Conservation (phyloP, 1,140 invertebrate genomes). For the Whitmania pigra region DNA sequence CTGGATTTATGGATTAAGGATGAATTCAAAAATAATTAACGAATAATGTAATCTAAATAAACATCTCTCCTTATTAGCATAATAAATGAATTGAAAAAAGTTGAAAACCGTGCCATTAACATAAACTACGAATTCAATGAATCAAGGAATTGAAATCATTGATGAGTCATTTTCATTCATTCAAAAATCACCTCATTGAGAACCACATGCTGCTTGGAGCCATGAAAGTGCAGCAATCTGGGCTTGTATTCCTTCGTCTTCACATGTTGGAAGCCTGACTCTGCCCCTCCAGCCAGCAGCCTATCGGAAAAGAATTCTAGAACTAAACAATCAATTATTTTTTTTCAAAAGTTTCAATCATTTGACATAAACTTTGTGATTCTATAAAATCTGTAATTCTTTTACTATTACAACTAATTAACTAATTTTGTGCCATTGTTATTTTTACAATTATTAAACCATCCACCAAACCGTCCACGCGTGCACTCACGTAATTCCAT, state of each 20-base stretch:
- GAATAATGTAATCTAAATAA: too few species aligned
- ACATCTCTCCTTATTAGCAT: neutral
- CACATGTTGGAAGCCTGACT: constrained; percentile 47
- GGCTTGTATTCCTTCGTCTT: constrained; percentile 43
- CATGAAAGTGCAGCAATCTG: constrained; percentile 50
- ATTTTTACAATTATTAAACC: neutral
- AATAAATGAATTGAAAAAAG: constrained; percentile 2
- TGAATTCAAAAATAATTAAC: neutral
- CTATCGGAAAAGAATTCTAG: constrained; percentile 31
- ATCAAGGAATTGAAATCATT: too few species aligned
- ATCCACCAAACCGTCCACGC: neutral
- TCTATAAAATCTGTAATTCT: too few species aligned
- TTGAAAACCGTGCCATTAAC: too few species aligned
- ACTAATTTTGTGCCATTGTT: too few species aligned
- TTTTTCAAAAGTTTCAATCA: too few species aligned
- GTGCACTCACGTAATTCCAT: constrained; percentile 13
- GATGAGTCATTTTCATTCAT: too few species aligned
- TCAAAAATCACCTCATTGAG: constrained; percentile 34
- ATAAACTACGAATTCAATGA: too few species aligned
- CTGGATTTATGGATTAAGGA: constrained; percentile 21
- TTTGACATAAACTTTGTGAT: too few species aligned
- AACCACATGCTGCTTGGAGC: constrained; percentile 28
- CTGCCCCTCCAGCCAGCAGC: constrained; percentile 49
- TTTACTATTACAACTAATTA: too few species aligned
- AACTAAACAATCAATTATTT: too few species aligned